Conservation (phyloP, 2,888 invertebrate species). For the Caenorhabditis afra region DNA sequence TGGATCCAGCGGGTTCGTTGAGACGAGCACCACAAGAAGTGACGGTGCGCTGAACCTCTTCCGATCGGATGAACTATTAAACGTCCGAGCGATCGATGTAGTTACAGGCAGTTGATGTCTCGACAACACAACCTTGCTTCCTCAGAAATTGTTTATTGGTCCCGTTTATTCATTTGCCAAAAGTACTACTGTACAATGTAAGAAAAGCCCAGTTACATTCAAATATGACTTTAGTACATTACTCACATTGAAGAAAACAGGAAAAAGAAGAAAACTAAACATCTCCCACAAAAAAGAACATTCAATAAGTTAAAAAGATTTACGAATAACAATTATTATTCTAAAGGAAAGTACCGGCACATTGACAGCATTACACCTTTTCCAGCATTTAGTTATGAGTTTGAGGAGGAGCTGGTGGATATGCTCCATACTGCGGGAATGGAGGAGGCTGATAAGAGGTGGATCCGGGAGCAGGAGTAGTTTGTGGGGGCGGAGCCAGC, state of each 20-base stretch:
- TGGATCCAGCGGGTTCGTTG: no score
- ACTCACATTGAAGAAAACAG: conserved; percentile 32
- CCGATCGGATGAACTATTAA: no score
- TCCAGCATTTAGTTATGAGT: conserved; percentile 32
- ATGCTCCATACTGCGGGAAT: conserved; percentile 34
- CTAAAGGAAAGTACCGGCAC: conserved; percentile 40
- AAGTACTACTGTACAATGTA: no score
- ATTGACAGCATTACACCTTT: conserved; percentile 9
- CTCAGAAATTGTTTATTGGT: no score
- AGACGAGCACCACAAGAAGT: no score
- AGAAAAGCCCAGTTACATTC: conserved; percentile 35
- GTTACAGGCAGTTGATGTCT: no score
- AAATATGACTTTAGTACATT: conserved; percentile 34
- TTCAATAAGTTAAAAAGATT: conserved; percentile 25
- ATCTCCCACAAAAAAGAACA: conserved; percentile 19
- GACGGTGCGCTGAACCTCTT: no score
- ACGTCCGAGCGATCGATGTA: no score
- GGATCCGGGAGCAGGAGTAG: conserved; percentile 4
- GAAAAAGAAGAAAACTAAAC: not conserved
- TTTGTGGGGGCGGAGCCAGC: conserved; percentile 68
- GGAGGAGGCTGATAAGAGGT: conserved; percentile 30
- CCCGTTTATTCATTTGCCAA: no score
- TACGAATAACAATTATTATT: conserved; percentile 10
- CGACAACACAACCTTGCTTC: no score
- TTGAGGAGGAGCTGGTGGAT: conserved; percentile 40